These are phyloP conservation scores for Tychaedon coryphoeus DNA, from an alignment of 2,113 vertebrate genomes.

Conservation along the genomic window DNA sequence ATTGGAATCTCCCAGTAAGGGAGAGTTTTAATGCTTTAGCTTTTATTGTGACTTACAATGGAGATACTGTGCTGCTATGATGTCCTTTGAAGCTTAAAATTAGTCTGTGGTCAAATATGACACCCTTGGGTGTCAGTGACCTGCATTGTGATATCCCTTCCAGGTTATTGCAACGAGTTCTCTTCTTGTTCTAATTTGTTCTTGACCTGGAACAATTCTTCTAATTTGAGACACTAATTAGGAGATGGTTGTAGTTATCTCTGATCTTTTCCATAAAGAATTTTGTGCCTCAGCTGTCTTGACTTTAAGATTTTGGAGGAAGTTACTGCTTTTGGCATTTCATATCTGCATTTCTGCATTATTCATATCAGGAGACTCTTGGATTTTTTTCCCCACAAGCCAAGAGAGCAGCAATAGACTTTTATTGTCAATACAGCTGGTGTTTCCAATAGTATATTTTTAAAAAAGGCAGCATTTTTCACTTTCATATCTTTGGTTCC, in stretches of 20 bases:
- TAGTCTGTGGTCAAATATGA: constrained; percentile 25
- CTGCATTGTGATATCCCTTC: constrained; percentile 35
- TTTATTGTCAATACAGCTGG: not conserved
- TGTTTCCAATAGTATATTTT: not conserved
- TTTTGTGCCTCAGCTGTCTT: constrained; percentile 21
- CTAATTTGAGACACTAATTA: constrained; percentile 57
- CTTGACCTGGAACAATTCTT: constrained; percentile 46
- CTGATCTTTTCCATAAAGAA: constrained; percentile 2
- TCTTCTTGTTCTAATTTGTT: constrained; percentile 51
- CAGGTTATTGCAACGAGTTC: not conserved
- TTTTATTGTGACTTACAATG: not conserved
- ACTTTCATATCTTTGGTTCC: not conserved
- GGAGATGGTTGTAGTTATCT: constrained; percentile 32
- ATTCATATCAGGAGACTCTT: not conserved
- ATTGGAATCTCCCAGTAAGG: not conserved
- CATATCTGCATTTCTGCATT: constrained; percentile 6
- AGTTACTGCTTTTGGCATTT: constrained; percentile 11
- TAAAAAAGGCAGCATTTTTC: not conserved
- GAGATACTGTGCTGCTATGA: not conserved
- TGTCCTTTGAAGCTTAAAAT: not conserved
- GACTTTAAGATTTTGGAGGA: not conserved
- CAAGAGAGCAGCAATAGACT: not conserved
- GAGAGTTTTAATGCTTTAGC: not conserved
- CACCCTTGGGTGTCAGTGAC: constrained; percentile 24
- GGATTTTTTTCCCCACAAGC: not conserved